Percentiles rank a stretch among this genome's conserved stretches.
Conservation (phyloP, 2,113 vertebrate genomes). For the Grallaria varia region DNA sequence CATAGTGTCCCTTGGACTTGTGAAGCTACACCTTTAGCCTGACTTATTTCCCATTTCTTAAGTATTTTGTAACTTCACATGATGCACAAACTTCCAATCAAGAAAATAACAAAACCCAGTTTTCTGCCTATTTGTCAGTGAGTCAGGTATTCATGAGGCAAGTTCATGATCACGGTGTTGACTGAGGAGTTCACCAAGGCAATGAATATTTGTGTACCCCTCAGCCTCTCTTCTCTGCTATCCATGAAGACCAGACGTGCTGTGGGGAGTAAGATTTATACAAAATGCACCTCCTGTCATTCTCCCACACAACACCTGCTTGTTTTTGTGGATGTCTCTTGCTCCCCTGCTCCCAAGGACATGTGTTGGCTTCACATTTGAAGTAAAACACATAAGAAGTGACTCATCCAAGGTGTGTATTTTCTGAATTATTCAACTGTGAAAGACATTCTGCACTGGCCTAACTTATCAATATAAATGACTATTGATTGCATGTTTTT, state of each 20-base stretch:
- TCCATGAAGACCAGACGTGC: not conserved
- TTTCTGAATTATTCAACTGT: not conserved
- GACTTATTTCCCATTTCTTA: not conserved
- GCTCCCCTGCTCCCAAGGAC: not conserved
- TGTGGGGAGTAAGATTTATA: not conserved
- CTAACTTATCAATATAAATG: not conserved
- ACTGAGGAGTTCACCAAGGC: not conserved
- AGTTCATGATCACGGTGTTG: not conserved
- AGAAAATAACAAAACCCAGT: not conserved
- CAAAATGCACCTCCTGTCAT: not conserved
- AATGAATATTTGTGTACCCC: not conserved
- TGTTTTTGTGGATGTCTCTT: not conserved
- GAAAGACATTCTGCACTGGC: not conserved
- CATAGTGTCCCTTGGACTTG: not conserved
- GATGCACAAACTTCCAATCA: not conserved
- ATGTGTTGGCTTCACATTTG: not conserved
- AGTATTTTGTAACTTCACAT: not conserved
- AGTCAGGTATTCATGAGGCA: not conserved
- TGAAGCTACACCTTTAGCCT: not conserved
- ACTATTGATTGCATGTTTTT: not conserved
- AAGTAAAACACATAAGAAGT: not conserved
- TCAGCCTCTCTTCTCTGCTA: not conserved
- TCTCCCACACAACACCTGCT: not conserved
- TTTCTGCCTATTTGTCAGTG: not conserved
- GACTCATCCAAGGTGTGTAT: not conserved